Evolutionary conservation across 2,888 invertebrate genomes (phyloP).

Genomic region (Tolmerus cingulatus): DNA sequence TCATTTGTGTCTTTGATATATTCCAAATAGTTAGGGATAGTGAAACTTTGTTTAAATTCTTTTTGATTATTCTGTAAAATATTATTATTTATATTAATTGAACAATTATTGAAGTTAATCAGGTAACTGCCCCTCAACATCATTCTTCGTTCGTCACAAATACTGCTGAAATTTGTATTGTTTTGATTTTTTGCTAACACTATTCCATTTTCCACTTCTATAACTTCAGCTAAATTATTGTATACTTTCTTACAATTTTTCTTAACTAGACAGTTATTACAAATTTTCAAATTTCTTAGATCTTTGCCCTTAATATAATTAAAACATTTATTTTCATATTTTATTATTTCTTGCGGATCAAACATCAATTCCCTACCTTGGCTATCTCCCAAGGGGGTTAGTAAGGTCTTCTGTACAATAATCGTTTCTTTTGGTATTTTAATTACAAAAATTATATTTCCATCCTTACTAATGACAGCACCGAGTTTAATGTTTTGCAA

Average conservation of each 20-base stretch:
- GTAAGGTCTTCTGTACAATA: background rate
- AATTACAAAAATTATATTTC: conserved; percentile 38
- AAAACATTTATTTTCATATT: conserved; percentile 4
- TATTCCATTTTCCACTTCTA: conserved; percentile 27
- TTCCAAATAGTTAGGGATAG: background rate
- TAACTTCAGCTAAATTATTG: conserved; percentile 39
- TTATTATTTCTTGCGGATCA: conserved; percentile 35
- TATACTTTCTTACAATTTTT: conserved; percentile 34
- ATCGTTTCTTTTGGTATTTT: conserved; percentile 33
- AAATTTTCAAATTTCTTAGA: conserved; percentile 21
- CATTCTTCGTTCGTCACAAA: conserved; percentile 23
- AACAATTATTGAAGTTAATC: conserved; percentile 37
- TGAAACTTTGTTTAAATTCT: conserved; percentile 36
- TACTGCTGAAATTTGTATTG: conserved; percentile 6
- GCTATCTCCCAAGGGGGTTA: background rate
- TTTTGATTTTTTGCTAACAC: conserved; percentile 12
- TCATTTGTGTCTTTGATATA: too few relatives aligned
- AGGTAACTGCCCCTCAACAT: conserved; percentile 31
- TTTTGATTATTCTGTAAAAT: conserved; percentile 16
- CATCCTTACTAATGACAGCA: background rate
- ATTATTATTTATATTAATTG: conserved; percentile 19
- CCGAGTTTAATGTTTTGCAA: conserved; percentile 37
- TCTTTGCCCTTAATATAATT: conserved; percentile 6
- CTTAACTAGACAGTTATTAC: background rate
- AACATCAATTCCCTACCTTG: background rate